Evolutionary conservation across 1,140 invertebrate species (phyloP).

Genomic region (Leptoteleia sp.): DNA sequence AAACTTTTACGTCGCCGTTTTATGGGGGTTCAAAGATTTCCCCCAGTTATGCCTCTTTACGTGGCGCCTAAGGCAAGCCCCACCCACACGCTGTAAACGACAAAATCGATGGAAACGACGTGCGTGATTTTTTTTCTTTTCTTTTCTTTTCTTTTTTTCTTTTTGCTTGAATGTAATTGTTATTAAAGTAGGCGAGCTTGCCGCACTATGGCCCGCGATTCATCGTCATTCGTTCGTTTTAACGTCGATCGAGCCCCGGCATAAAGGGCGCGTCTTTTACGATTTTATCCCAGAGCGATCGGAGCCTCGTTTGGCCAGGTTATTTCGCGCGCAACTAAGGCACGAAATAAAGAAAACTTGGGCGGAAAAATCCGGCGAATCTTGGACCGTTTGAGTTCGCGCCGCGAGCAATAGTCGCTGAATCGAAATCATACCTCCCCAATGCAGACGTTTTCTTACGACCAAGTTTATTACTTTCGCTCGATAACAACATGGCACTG

Average conservation of each 20-base stretch:
- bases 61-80: not conserved
- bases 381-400: constrained; percentile 35
- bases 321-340: constrained; percentile 23
- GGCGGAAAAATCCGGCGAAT: constrained; percentile 45
- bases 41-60: constrained; percentile 1
- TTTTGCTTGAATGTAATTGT: constrained; percentile 31
- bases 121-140: constrained; percentile 22
- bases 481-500: constrained; percentile 38
- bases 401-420: constrained; percentile 52
- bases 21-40: constrained; percentile 11
- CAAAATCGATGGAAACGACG: constrained; percentile 4
- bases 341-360: constrained; percentile 31
- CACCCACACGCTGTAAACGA: constrained; percentile 2
- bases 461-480: constrained; percentile 52
- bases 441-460: constrained; percentile 44
- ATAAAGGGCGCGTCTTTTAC: constrained; percentile 37
- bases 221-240: constrained; percentile 28
- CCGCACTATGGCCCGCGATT: constrained; percentile 5
- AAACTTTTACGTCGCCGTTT: constrained; percentile 23
- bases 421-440: constrained; percentile 58
- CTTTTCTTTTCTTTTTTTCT: no score
- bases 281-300: constrained; percentile 33
- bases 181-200: constrained; percentile 7
- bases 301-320: constrained; percentile 31
- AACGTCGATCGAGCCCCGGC: constrained; percentile 24